Evolutionary conservation across 2,888 invertebrate species (phyloP).

Genomic region (Pyrrhosoma nymphula): DNA sequence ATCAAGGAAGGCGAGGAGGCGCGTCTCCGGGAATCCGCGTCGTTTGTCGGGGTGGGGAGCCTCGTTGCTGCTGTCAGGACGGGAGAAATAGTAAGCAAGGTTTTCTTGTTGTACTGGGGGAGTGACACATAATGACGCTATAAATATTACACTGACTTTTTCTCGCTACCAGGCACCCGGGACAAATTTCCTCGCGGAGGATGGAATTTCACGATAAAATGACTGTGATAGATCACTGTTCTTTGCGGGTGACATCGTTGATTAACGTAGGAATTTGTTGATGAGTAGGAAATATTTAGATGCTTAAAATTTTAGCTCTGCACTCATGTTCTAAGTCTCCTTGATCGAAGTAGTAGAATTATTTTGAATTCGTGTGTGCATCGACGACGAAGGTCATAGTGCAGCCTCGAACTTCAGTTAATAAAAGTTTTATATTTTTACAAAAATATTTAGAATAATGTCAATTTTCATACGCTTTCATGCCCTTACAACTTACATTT

Average conservation of each 20-base stretch:
- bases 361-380: too few relatives aligned
- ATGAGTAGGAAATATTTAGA: not conserved
- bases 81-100: not conserved
- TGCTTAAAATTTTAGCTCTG: too few relatives aligned
- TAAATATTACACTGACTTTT: conserved; percentile 12
- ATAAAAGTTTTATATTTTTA: too few relatives aligned
- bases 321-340: too few relatives aligned
- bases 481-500: too few relatives aligned
- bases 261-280: not conserved
- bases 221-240: not conserved
- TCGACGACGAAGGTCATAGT: too few relatives aligned
- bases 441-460: too few relatives aligned
- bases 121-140: not conserved
- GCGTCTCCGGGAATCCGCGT: not conserved
- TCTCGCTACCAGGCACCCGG: not conserved
- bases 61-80: not conserved
- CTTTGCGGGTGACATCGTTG: not conserved
- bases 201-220: not conserved
- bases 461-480: too few relatives aligned
- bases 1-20: not conserved
- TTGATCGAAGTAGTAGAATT: too few relatives aligned
- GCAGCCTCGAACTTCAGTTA: too few relatives aligned
- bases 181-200: not conserved
- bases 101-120: not conserved
- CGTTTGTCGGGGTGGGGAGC: not conserved